These are phyloP conservation scores for Plebejus argus DNA, from an alignment of 2,888 invertebrate species.

Conservation along the genomic window DNA sequence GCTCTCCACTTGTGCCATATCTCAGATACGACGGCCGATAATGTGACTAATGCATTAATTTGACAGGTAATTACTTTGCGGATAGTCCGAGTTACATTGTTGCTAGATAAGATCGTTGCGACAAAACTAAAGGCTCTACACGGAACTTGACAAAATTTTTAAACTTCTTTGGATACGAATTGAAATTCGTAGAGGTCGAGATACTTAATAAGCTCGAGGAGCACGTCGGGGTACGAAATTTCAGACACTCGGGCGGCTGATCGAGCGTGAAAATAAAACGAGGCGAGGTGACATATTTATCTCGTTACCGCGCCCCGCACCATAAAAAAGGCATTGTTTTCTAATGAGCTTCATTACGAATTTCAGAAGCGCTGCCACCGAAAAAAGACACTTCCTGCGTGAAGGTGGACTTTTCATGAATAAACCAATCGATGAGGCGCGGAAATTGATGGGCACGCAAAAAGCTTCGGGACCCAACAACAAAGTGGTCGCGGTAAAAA, in stretches of 20 bases:
- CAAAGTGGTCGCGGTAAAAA: conserved; percentile 76
- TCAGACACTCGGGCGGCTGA: neutral
- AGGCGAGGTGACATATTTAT: conserved; percentile 26
- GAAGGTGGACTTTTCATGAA: conserved; percentile 74
- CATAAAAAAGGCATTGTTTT: conserved; percentile 77
- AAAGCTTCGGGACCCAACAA: conserved; percentile 72
- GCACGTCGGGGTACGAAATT: neutral
- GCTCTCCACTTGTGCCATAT: conserved; percentile 32
- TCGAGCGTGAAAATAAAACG: conserved; percentile 2
- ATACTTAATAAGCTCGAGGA: neutral
- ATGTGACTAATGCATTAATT: conserved; percentile 14
- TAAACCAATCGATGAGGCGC: conserved; percentile 78
- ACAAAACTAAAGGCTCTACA: neutral
- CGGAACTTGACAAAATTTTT: neutral
- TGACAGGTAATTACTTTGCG: conserved; percentile 16
- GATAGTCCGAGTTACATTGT: neutral
- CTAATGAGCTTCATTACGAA: conserved; percentile 76
- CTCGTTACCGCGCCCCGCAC: conserved; percentile 46
- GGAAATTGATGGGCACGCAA: conserved; percentile 78
- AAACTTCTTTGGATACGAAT: neutral
- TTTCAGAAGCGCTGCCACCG: conserved; percentile 66
- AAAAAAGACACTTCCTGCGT: conserved; percentile 78
- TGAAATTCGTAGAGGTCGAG: neutral
- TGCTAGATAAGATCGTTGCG: neutral
- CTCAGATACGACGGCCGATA: neutral